Percentiles rank a stretch among this genome's conserved stretches.
Evolutionary conservation across 53 echinoderm and acorn worm species (phyloP).

Genomic region (Crossaster papposus): DNA sequence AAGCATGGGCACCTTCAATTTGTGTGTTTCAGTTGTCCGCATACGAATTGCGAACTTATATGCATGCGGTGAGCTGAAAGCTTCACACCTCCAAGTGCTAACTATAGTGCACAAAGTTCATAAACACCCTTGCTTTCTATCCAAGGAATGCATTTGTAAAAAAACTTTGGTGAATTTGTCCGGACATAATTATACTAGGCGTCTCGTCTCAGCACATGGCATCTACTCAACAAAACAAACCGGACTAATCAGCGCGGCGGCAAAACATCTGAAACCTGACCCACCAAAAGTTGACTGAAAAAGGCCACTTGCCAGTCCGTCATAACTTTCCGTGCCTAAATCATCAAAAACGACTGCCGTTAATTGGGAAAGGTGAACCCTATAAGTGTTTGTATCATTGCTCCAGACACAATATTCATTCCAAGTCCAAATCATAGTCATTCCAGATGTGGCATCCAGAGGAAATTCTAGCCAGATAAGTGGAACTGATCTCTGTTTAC

Average conservation of each 20-base stretch:
- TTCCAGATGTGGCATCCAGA: slow-evolving; percentile 43
- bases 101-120: too few relatives aligned
- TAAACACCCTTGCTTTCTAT: too few relatives aligned
- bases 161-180: neutral
- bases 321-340: neutral
- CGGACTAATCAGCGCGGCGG: neutral
- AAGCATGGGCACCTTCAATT: too few relatives aligned
- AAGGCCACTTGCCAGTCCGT: neutral
- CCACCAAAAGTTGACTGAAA: neutral
- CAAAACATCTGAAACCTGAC: slow-evolving; percentile 17
- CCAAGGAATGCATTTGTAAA: too few relatives aligned
- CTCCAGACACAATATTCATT: slow-evolving; percentile 56
- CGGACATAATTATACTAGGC: neutral
- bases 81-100: too few relatives aligned
- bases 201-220: neutral
- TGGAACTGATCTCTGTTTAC: slow-evolving; percentile 5
- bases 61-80: too few relatives aligned
- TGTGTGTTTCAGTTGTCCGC: too few relatives aligned
- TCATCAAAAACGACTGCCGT: slow-evolving; percentile 1
- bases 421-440: slow-evolving; percentile 18
- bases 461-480: slow-evolving; percentile 1
- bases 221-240: neutral
- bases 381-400: neutral
- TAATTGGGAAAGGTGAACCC: slow-evolving; percentile 56
- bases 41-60: too few relatives aligned